Evolutionary conservation across 2,888 invertebrate genomes (phyloP).

Genomic region (Drosophila kuntzei): DNA sequence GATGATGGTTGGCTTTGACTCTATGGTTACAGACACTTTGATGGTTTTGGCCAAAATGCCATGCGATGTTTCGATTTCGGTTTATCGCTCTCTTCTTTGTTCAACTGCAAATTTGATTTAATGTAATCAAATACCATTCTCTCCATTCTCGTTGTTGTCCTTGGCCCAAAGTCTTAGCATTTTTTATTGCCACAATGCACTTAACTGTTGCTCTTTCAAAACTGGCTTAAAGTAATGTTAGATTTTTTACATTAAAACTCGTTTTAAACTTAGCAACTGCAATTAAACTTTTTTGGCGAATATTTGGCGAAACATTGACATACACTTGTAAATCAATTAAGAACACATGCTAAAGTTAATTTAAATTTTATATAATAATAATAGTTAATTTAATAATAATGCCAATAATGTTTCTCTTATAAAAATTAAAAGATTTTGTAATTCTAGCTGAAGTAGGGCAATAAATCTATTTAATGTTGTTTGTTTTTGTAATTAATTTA

Average conservation of each 20-base stretch:
- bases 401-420: no score
- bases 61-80: constrained; percentile 18
- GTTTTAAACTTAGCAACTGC: constrained; percentile 27
- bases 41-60: constrained; percentile 42
- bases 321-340: no score
- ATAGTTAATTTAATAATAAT: no score
- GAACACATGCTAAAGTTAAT: no score
- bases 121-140: constrained; percentile 47
- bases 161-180: constrained; percentile 47
- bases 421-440: no score
- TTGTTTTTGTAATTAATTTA: no score
- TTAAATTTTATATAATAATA: no score
- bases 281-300: neutral
- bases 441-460: no score
- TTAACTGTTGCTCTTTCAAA: constrained; percentile 24
- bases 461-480: no score
- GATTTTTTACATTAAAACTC: constrained; percentile 30
- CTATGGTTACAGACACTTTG: constrained; percentile 45
- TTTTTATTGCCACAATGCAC: constrained; percentile 38
- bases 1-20: constrained; percentile 31
- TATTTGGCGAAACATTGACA: no score
- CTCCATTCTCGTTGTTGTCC: constrained; percentile 36
- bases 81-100: constrained; percentile 21
- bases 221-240: constrained; percentile 31
- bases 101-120: constrained; percentile 58